Percentiles rank a stretch among this genome's conserved stretches.
Evolutionary conservation across 1,140 invertebrate genomes (phyloP).

Genomic region (Drosophila busckii): DNA sequence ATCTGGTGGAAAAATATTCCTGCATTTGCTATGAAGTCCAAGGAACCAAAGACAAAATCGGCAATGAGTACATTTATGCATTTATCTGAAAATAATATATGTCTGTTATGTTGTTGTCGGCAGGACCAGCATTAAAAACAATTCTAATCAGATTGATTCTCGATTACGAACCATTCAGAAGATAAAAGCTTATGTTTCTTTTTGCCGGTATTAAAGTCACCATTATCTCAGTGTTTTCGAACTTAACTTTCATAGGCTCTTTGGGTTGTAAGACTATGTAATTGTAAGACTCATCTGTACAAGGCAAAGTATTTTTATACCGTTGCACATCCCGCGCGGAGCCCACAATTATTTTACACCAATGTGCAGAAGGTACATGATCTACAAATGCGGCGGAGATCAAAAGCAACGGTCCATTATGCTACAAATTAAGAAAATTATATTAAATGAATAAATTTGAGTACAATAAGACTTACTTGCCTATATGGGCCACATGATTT

Average conservation of each 20-base stretch:
- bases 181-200: too few species aligned
- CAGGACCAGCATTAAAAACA: too few species aligned
- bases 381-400: slow-evolving; percentile 40
- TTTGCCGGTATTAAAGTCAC: slow-evolving; percentile 35
- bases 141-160: too few species aligned
- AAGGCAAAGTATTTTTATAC: background rate
- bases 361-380: slow-evolving; percentile 18
- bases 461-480: slow-evolving; percentile 3
- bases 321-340: slow-evolving; percentile 17
- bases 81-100: slow-evolving; percentile 16
- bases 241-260: background rate
- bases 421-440: slow-evolving; percentile 9
- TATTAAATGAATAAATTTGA: background rate
- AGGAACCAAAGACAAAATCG: slow-evolving; percentile 19
- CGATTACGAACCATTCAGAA: too few species aligned
- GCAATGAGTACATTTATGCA: slow-evolving; percentile 22
- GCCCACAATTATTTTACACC: slow-evolving; percentile 25
- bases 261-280: slow-evolving; percentile 10
- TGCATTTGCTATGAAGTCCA: slow-evolving; percentile 49
- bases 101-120: too few species aligned
- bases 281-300: background rate
- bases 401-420: slow-evolving; percentile 39
- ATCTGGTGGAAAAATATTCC: slow-evolving; percentile 8
- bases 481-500: slow-evolving; percentile 24
- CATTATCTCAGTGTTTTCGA: background rate